Evolutionary conservation across 2,797 vertebrate genomes (phyloP).

Genomic region (Sebastes variabilis): DNA sequence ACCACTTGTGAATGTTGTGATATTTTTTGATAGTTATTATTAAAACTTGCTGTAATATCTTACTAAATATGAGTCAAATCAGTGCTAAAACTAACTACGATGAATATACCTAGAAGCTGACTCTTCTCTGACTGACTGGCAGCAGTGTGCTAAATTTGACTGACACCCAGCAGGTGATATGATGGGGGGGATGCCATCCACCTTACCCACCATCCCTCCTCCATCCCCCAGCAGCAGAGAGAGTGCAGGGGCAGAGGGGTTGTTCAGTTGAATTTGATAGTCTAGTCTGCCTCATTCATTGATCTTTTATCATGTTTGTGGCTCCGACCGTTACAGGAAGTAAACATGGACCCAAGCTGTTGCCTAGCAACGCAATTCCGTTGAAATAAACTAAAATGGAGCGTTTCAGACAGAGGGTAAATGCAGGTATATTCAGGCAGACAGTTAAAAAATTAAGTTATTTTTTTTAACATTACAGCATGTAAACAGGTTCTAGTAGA

Average conservation of each 20-base stretch:
- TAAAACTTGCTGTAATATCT: not conserved
- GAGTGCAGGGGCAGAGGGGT: not conserved
- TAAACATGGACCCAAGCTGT: too few species aligned
- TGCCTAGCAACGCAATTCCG: too few species aligned
- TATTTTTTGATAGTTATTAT: not conserved
- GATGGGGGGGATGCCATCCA: too few species aligned
- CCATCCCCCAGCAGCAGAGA: not conserved
- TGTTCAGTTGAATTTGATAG: not conserved
- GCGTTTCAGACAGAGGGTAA: too few species aligned
- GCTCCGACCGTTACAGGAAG: too few species aligned
- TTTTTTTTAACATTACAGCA: too few species aligned
- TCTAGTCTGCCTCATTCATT: not conserved
- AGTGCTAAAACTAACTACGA: not conserved
- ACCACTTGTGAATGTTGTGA: not conserved
- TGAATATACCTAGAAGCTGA: not conserved
- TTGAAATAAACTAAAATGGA: too few species aligned
- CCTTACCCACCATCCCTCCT: not conserved
- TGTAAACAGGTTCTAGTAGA: too few species aligned
- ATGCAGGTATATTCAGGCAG: too few species aligned
- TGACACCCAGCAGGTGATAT: not conserved
- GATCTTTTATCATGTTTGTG: not conserved
- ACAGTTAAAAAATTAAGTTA: too few species aligned
- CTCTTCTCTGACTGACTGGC: not conserved
- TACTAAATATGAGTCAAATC: not conserved
- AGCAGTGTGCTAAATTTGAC: not conserved